Percentiles rank a stretch among this genome's conserved stretches.
phyloP scores from a whole-genome alignment of 1,140 invertebrate genomes.

The Zaprionus africanus region DNA sequence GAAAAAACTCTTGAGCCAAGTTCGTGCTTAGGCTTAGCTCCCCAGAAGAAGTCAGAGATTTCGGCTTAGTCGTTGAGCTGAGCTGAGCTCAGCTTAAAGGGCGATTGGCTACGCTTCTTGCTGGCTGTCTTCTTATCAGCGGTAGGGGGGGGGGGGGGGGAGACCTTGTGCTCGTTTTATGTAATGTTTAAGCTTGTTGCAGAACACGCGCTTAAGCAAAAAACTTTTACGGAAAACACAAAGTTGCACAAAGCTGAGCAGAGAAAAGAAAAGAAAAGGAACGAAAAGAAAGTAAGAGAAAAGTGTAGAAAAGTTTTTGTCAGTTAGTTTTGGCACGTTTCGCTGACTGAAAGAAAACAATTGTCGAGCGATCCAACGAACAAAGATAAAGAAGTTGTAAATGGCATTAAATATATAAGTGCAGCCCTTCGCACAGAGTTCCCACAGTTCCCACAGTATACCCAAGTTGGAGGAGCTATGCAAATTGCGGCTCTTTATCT shows the following conservation, averaged over 20 bases:
- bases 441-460: constrained; percentile 30
- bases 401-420: constrained; percentile 1
- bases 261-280: not conserved
- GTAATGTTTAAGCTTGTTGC: constrained; percentile 37
- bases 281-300: not conserved
- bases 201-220: constrained; percentile 10
- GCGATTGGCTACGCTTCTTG: constrained; percentile 21
- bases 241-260: not conserved
- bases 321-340: constrained; percentile 7
- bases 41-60: not conserved
- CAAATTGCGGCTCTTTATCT: constrained; percentile 44
- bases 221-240: constrained; percentile 18
- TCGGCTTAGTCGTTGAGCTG: constrained; percentile 5
- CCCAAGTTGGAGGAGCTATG: constrained; percentile 15
- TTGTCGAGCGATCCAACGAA: not conserved
- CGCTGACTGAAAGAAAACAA: constrained; percentile 4
- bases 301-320: constrained; percentile 4
- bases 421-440: not conserved
- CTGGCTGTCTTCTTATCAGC: not conserved
- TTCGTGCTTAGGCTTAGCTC: constrained; percentile 33
- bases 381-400: constrained; percentile 6
- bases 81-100: constrained; percentile 18
- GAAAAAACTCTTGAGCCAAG: not conserved
- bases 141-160: too few relatives aligned
- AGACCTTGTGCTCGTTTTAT: constrained; percentile 34